These are phyloP conservation scores for Ambastaia sidthimunki DNA, from an alignment of 2,797 vertebrate species.

Conservation along the genomic window DNA sequence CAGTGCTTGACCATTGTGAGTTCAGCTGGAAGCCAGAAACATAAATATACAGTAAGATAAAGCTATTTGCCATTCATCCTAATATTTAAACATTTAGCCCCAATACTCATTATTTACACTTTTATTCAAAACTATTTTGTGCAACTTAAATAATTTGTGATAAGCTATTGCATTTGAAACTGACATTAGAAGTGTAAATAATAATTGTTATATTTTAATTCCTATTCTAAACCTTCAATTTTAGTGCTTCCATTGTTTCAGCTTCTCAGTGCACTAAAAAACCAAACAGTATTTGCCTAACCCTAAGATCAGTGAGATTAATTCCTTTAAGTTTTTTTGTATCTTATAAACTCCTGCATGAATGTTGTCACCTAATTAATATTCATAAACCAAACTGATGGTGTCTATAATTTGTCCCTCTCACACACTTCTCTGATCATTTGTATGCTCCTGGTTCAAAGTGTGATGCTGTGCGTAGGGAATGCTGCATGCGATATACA, in stretches of 20 bases:
- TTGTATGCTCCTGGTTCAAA: not conserved
- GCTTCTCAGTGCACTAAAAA: not conserved
- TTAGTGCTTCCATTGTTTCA: not conserved
- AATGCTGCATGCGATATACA: conserved; percentile 10
- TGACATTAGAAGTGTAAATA: not conserved
- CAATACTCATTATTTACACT: not conserved
- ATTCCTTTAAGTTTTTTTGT: not conserved
- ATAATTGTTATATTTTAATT: not conserved
- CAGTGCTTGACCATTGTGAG: not conserved
- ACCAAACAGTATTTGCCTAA: not conserved
- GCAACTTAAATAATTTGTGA: not conserved
- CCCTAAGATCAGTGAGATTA: not conserved
- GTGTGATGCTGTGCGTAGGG: not conserved
- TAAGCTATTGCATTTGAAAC: not conserved
- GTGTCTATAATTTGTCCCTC: not conserved
- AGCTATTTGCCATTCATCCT: not conserved
- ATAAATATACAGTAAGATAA: conserved; percentile 1
- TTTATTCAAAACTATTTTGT: too few relatives aligned
- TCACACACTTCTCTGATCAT: not conserved
- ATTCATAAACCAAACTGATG: not conserved
- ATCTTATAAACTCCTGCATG: not conserved
- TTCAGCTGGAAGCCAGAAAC: conserved; percentile 1
- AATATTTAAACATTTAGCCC: not conserved
- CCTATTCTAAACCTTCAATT: not conserved
- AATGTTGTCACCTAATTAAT: not conserved